phyloP scores from a whole-genome alignment of 2,888 invertebrate genomes.

The Limenitis camilla region DNA sequence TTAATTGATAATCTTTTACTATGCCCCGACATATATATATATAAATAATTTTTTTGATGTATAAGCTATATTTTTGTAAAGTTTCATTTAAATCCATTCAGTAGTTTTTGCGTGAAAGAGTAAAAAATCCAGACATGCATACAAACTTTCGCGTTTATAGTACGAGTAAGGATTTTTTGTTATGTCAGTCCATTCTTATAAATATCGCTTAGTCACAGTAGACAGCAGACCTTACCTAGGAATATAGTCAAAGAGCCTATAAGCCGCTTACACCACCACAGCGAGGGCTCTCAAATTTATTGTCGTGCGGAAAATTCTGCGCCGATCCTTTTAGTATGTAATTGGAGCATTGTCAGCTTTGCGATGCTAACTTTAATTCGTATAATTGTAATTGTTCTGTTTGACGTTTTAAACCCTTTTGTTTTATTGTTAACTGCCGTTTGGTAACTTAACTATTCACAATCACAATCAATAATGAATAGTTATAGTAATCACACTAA shows the following conservation, averaged over 20 bases:
- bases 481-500: too few relatives aligned
- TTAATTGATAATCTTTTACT: too few relatives aligned
- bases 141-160: too few relatives aligned
- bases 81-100: too few relatives aligned
- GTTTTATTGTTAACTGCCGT: neutral
- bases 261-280: constrained; percentile 29
- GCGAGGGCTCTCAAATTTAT: constrained; percentile 29
- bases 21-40: too few relatives aligned
- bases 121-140: too few relatives aligned
- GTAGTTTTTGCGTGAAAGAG: too few relatives aligned
- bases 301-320: constrained; percentile 19
- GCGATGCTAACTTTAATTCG: constrained; percentile 6
- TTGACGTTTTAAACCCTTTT: constrained; percentile 3
- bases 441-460: neutral
- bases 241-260: constrained; percentile 26
- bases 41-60: too few relatives aligned
- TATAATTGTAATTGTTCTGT: constrained; percentile 2
- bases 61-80: too few relatives aligned
- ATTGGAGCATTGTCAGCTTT: constrained; percentile 18
- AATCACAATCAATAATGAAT: neutral
- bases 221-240: constrained; percentile 2
- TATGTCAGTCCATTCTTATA: neutral
- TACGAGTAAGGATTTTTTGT: too few relatives aligned
- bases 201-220: neutral
- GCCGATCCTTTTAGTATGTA: constrained; percentile 17